Evolutionary conservation across 2,888 invertebrate species (phyloP).

Genomic region (Drosophila anomalipes): DNA sequence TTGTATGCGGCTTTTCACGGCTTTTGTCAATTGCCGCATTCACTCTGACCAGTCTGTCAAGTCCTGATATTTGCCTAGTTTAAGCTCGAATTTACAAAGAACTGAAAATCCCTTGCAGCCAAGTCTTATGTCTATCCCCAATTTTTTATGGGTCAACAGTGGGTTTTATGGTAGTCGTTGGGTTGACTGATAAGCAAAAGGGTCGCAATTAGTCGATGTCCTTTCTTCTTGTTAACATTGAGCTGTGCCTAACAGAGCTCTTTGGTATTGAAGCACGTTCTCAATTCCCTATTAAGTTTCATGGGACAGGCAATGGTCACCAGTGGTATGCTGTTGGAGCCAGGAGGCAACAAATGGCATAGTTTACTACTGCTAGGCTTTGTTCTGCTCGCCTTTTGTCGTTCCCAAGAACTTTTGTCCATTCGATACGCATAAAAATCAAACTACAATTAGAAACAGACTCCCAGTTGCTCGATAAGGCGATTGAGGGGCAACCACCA

Average conservation of each 20-base stretch:
- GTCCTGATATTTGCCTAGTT: conserved; percentile 4
- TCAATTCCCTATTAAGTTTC: conserved; percentile 63
- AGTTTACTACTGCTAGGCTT: conserved; percentile 37
- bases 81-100: conserved; percentile 1
- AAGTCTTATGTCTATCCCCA: conserved; percentile 15
- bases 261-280: conserved; percentile 70
- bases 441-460: conserved; percentile 78
- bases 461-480: conserved; percentile 27
- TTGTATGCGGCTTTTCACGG: neutral
- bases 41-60: neutral
- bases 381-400: conserved; percentile 9
- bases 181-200: conserved; percentile 60
- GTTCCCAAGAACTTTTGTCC: conserved; percentile 43
- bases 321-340: neutral
- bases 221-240: conserved; percentile 46
- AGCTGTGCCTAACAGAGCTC: conserved; percentile 36
- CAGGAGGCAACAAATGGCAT: conserved; percentile 46
- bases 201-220: conserved; percentile 71
- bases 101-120: conserved; percentile 16
- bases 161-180: conserved; percentile 22
- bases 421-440: conserved; percentile 79
- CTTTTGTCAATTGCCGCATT: neutral
- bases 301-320: conserved; percentile 30
- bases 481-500: conserved; percentile 22
- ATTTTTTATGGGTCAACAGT: conserved; percentile 9